Conservation (phyloP, 35 echinoderm and acorn worm species). For the Hemicentrotus pulcherrimus region DNA sequence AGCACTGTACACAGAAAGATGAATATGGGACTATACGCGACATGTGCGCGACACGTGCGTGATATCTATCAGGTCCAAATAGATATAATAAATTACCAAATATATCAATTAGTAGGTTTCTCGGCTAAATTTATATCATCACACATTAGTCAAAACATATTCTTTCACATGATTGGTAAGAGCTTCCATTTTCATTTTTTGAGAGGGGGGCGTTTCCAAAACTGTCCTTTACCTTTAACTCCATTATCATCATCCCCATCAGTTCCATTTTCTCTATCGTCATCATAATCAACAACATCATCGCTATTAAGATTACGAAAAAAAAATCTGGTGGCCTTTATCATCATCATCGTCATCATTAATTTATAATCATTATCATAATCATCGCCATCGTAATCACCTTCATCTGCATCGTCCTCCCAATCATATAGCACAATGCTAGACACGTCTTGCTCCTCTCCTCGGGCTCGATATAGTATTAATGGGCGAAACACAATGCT, state of each 20-base stretch:
- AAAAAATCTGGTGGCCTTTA: background rate
- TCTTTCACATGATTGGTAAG: too few species aligned
- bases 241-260: background rate
- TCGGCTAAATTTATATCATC: too few species aligned
- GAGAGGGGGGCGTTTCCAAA: too few species aligned
- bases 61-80: too few species aligned
- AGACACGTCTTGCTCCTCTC: background rate
- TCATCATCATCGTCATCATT: background rate
- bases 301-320: background rate
- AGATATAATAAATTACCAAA: too few species aligned
- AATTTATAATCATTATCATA: background rate
- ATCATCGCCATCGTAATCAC: background rate
- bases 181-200: too few species aligned
- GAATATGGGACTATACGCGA: too few species aligned
- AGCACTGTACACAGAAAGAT: too few species aligned
- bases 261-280: background rate
- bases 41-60: too few species aligned
- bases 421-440: background rate
- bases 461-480: background rate
- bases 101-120: too few species aligned
- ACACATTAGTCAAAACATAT: too few species aligned
- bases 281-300: background rate
- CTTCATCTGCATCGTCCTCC: background rate
- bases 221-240: too few species aligned
- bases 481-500: background rate